These are phyloP conservation scores for Gorsachius goisagi DNA, from an alignment of 2,113 vertebrate genomes.

Conservation along the genomic window DNA sequence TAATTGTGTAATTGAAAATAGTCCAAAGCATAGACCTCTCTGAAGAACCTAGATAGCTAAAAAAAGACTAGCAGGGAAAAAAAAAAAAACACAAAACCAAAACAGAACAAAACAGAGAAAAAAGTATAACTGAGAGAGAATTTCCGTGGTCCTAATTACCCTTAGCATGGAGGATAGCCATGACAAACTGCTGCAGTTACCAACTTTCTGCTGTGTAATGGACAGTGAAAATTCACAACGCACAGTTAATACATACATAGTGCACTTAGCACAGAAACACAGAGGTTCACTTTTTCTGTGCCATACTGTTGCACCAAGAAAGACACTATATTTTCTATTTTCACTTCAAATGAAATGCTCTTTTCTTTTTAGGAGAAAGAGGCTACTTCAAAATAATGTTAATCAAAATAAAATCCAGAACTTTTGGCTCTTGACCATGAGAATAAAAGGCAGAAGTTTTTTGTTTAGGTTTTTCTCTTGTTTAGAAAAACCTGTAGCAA, in stretches of 20 bases:
- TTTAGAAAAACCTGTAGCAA: neutral
- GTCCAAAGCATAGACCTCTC: neutral
- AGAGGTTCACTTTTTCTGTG: neutral
- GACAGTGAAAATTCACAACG: neutral
- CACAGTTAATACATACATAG: neutral
- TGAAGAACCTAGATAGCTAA: neutral
- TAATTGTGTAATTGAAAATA: neutral
- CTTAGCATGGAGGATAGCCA: neutral
- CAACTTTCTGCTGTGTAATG: neutral
- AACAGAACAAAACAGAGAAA: neutral
- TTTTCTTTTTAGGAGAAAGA: neutral
- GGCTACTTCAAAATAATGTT: neutral
- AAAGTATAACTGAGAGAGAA: neutral
- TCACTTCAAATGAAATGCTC: rapidly evolving
- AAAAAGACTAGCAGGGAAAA: neutral
- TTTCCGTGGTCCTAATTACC: neutral
- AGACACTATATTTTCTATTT: neutral
- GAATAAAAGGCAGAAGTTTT: neutral
- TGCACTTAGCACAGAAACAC: neutral
- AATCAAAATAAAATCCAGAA: neutral
- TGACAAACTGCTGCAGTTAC: neutral
- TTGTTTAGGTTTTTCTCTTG: neutral
- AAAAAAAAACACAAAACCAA: neutral
- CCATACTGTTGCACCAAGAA: rapidly evolving
- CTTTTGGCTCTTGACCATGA: neutral